A percentile compares a stretch with the other conserved stretches of the same genome.
Evolutionary conservation across 2,113 vertebrate species (phyloP).

Genomic region (Pavo muticus): DNA sequence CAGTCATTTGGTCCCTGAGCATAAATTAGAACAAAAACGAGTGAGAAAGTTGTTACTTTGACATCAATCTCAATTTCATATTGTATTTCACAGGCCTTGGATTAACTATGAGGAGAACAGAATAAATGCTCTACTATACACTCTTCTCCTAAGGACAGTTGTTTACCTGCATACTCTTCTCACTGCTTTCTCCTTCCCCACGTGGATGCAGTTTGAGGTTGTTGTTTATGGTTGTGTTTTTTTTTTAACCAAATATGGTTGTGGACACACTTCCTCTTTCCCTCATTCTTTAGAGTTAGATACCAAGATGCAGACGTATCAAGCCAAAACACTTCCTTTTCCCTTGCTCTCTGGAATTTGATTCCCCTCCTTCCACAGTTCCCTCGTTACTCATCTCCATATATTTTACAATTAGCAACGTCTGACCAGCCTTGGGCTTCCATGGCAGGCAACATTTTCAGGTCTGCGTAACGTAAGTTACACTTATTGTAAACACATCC

Average conservation of each 20-base stretch:
- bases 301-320: background rate
- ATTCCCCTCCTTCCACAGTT: background rate
- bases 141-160: background rate
- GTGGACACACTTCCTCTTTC: constrained; percentile 16
- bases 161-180: background rate
- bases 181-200: background rate
- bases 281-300: background rate
- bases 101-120: background rate
- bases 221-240: no score
- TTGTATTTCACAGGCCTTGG: background rate
- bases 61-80: background rate
- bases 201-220: background rate
- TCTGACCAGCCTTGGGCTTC: constrained; percentile 15
- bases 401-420: constrained; percentile 11
- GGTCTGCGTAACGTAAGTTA: background rate
- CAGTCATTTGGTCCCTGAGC: background rate
- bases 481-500: background rate
- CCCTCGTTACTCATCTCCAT: background rate
- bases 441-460: constrained; percentile 27
- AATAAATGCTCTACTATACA: background rate
- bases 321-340: background rate
- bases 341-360: background rate
- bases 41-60: background rate
- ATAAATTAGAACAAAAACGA: background rate
- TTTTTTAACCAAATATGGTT: background rate